Conservation (phyloP, 2,888 invertebrate genomes). For the Drosophila pseudotakahashii region DNA sequence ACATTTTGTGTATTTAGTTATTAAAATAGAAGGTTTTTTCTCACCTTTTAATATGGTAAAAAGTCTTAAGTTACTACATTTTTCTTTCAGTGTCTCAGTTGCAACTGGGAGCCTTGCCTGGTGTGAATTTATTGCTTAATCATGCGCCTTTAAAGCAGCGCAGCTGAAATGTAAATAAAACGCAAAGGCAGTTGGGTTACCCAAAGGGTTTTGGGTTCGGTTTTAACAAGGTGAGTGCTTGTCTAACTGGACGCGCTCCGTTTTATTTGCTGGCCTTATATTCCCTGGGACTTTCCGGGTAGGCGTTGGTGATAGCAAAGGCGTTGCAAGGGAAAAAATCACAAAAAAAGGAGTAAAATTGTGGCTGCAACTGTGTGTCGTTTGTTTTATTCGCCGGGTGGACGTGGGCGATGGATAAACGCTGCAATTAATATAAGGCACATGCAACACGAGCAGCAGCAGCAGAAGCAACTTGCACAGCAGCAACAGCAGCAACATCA, state of each 20-base stretch:
- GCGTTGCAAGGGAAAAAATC: slow-evolving; percentile 5
- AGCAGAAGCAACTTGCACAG: slow-evolving; percentile 7
- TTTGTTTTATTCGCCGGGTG: slow-evolving; percentile 27
- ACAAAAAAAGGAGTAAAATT: slow-evolving; percentile 6
- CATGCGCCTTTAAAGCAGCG: slow-evolving; percentile 56
- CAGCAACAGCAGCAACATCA: slow-evolving; percentile 21
- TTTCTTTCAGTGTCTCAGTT: slow-evolving; percentile 9
- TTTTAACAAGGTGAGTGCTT: slow-evolving; percentile 55
- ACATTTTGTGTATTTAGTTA: too few species aligned
- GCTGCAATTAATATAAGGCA: slow-evolving; percentile 69
- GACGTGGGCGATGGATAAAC: slow-evolving; percentile 28
- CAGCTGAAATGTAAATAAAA: slow-evolving; percentile 54
- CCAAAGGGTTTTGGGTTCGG: slow-evolving; percentile 27
- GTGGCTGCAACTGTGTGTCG: slow-evolving; percentile 23
- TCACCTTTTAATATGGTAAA: too few species aligned
- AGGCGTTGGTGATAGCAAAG: slow-evolving; percentile 26
- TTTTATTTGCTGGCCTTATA: slow-evolving; percentile 16
- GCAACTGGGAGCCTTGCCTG: slow-evolving; percentile 11
- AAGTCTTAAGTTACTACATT: background rate
- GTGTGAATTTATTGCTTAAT: slow-evolving; percentile 76
- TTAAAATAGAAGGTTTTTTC: too few species aligned
- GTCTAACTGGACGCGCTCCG: slow-evolving; percentile 55
- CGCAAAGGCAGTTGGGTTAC: slow-evolving; percentile 10
- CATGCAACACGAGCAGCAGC: slow-evolving; percentile 26
- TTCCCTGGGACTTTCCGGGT: slow-evolving; percentile 20